These are phyloP conservation scores for Schizopygopsis pylzovi DNA, from an alignment of 2,797 vertebrate species.

Conservation along the genomic window DNA sequence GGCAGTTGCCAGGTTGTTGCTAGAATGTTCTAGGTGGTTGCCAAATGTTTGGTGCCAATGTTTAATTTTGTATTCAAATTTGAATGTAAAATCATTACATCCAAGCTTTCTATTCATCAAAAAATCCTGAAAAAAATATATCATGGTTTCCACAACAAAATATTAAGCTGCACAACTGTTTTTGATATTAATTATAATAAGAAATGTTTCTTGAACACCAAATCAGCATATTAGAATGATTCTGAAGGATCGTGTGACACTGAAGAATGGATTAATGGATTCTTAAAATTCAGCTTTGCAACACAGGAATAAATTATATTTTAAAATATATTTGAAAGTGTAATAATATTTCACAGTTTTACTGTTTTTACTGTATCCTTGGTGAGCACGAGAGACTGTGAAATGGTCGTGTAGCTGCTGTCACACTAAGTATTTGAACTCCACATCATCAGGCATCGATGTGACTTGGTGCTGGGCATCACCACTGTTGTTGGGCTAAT, in stretches of 20 bases:
- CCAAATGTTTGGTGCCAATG: background rate
- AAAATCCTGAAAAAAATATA: background rate
- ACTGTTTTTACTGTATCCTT: background rate
- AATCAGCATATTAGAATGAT: background rate
- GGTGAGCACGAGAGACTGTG: background rate
- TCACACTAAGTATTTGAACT: background rate
- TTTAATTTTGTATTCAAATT: background rate
- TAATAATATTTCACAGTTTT: background rate
- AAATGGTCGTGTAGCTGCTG: background rate
- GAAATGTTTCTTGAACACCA: background rate
- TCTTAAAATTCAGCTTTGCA: background rate
- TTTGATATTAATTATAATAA: background rate
- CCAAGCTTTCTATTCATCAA: background rate
- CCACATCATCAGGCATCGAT: background rate
- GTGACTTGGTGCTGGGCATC: background rate
- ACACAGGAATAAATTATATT: background rate
- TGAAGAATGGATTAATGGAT: background rate
- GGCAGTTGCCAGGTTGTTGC: background rate
- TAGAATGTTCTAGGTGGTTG: background rate
- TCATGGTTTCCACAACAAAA: background rate
- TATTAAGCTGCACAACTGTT: background rate
- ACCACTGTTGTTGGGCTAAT: constrained; percentile 14
- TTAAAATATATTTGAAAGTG: background rate
- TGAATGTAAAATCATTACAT: background rate
- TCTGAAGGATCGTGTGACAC: background rate